phyloP scores from a whole-genome alignment of 64 coral and sea anemone species.

The Acropora tenuis region DNA sequence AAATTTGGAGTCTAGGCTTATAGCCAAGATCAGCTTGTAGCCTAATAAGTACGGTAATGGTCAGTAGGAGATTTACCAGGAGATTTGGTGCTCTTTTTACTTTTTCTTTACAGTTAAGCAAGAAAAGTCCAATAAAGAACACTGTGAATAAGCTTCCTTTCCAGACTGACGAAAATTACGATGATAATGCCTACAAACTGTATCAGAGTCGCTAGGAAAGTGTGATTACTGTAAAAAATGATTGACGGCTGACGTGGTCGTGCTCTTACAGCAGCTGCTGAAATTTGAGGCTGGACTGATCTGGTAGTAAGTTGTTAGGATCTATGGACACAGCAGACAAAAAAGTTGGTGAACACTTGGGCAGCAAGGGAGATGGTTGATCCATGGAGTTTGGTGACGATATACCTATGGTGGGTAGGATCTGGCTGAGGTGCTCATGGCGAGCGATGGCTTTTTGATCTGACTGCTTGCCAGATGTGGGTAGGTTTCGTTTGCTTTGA shows the following conservation, averaged over 20 bases:
- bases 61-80: too few species aligned
- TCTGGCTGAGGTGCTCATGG: constrained; percentile 48
- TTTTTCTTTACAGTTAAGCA: too few species aligned
- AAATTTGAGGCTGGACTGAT: background rate
- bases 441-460: background rate
- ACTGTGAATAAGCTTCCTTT: too few species aligned
- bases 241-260: background rate
- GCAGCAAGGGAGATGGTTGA: background rate
- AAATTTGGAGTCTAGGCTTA: too few species aligned
- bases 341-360: background rate
- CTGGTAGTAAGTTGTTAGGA: constrained; percentile 36
- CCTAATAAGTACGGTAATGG: too few species aligned
- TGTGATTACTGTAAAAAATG: too few species aligned
- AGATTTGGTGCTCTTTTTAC: too few species aligned
- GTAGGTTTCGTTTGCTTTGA: constrained; percentile 24
- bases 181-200: too few species aligned
- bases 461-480: constrained; percentile 32
- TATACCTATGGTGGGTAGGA: background rate
- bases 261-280: constrained; percentile 7
- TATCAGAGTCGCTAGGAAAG: too few species aligned
- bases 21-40: too few species aligned
- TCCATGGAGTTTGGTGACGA: background rate
- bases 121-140: too few species aligned
- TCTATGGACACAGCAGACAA: constrained; percentile 3
- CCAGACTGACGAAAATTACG: too few species aligned